Evolutionary conservation across 30 jellyfish, hydroid and myxozoan species (phyloP), one percentile per base, ranked within the genome.

Genomic region (Phacellophora camtschatica): DNA sequence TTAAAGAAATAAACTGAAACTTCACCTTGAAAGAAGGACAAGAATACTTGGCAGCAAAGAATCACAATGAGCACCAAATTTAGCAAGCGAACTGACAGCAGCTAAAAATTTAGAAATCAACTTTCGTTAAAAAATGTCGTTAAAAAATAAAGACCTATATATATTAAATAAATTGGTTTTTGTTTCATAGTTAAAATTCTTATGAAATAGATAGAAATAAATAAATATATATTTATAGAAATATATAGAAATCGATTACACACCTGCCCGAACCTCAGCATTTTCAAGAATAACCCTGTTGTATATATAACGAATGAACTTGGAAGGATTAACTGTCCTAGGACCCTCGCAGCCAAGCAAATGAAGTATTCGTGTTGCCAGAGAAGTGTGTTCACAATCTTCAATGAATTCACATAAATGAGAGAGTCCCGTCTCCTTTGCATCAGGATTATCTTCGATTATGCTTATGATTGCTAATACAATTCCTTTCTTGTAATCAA

Each of bases 221-320:
- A n/a, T n/a, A n/a, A n/a, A n/a, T n/a, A n/a, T n/a, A n/a, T n/a
- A n/a, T n/a, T n/a, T n/a, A n/a, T n/a, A n/a, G n/a, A n/a, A n/a
- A n/a, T n/a, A n/a, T n/a, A n/a, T n/a, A n/a, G n/a, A n/a, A n/a
- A n/a, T n/a, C n/a, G 22, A 4, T 28, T 18, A 39, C 81, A 7
- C 5, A 90, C 97, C 99, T 24, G 97, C 96, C 66, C 99, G 70
- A 30, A 95, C 96, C 68, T 95, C 99, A 12, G 99, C 97, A 71
- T 80, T 83, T 62, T 95, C 99, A 72, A 95, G 89, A 35, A 95
- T 85, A 11, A 95, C 97, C 23, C 99, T 84, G 59, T 95, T 95
- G 81, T 88, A 95, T 37, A 95, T 95, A 48, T 82, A 95, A 16
- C 99, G 92, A 69, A 95, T 88, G 74, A 77, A 95, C 70, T 88